Percentiles rank a stretch among this genome's conserved stretches.
Evolutionary conservation across 2,888 invertebrate species (phyloP).

Genomic region (Oxytorus armatus): DNA sequence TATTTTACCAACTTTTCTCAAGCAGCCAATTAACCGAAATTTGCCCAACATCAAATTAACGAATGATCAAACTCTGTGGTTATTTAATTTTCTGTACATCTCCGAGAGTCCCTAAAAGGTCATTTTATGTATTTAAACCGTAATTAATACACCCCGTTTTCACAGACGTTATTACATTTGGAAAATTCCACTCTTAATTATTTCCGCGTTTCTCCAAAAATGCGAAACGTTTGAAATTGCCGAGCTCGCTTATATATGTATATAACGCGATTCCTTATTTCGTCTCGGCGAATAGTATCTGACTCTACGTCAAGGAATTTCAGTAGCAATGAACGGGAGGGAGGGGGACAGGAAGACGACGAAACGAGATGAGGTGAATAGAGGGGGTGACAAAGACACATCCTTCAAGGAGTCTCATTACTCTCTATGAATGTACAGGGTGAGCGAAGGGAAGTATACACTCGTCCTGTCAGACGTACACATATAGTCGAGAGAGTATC

Average conservation of each 20-base stretch:
- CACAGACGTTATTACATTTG: not conserved
- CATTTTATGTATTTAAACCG: no score
- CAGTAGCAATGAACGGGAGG: conserved; percentile 41
- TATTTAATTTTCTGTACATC: not conserved
- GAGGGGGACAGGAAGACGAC: not conserved
- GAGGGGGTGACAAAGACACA: conserved; percentile 66
- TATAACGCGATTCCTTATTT: conserved; percentile 13
- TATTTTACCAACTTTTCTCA: not conserved
- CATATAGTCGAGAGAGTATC: conserved; percentile 21
- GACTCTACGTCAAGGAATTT: conserved; percentile 41
- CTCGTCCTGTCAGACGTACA: conserved; percentile 56
- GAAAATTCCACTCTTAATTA: not conserved
- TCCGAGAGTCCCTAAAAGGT: no score
- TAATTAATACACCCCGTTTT: no score
- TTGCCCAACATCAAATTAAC: not conserved
- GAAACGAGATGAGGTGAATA: conserved; percentile 36
- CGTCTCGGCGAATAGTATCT: not conserved
- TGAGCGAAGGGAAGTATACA: conserved; percentile 55
- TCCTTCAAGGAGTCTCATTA: conserved; percentile 71
- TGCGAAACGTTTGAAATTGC: not conserved
- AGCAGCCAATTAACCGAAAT: not conserved
- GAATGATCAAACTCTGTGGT: not conserved
- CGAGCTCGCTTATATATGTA: not conserved
- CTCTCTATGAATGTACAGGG: conserved; percentile 55
- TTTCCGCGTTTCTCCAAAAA: not conserved